Conservation (phyloP, 1,140 invertebrate species). For the Drosophila orosa region DNA sequence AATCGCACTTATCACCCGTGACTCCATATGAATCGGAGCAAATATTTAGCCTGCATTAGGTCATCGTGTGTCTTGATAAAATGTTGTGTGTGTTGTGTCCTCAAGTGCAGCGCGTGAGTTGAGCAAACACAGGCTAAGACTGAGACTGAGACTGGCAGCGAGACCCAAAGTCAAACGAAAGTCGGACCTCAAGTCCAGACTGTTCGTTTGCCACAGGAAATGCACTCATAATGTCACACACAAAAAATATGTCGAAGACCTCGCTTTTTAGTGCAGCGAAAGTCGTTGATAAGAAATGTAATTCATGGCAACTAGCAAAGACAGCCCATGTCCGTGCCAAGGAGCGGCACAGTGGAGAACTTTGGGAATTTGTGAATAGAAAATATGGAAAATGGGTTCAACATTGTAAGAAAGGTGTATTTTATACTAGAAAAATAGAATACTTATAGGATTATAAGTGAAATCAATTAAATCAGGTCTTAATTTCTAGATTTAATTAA, state of each 20-base stretch:
- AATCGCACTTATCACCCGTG: constrained; percentile 53
- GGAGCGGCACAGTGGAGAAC: constrained; percentile 28
- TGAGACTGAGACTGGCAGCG: background rate
- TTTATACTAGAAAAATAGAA: too few species aligned
- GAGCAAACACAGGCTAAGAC: constrained; percentile 27
- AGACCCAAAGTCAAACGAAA: constrained; percentile 24
- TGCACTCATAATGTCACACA: constrained; percentile 35
- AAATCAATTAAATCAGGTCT: background rate
- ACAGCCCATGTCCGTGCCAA: constrained; percentile 8
- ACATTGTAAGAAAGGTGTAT: background rate
- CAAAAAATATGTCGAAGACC: constrained; percentile 9
- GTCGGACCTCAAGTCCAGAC: constrained; percentile 20
- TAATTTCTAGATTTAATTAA: too few species aligned
- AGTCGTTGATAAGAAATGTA: constrained; percentile 58
- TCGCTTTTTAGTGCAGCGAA: constrained; percentile 45
- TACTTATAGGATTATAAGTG: too few species aligned
- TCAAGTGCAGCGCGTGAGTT: constrained; percentile 53
- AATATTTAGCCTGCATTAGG: constrained; percentile 73
- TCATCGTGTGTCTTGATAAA: constrained; percentile 64
- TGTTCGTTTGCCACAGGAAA: constrained; percentile 54
- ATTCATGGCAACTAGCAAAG: constrained; percentile 51
- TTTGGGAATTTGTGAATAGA: too few species aligned
- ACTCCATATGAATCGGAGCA: constrained; percentile 45
- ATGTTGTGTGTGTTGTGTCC: constrained; percentile 16
- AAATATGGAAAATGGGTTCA: background rate